These are phyloP conservation scores for Scaptomyza polygonia DNA, from an alignment of 2,888 invertebrate species.

Conservation along the genomic window DNA sequence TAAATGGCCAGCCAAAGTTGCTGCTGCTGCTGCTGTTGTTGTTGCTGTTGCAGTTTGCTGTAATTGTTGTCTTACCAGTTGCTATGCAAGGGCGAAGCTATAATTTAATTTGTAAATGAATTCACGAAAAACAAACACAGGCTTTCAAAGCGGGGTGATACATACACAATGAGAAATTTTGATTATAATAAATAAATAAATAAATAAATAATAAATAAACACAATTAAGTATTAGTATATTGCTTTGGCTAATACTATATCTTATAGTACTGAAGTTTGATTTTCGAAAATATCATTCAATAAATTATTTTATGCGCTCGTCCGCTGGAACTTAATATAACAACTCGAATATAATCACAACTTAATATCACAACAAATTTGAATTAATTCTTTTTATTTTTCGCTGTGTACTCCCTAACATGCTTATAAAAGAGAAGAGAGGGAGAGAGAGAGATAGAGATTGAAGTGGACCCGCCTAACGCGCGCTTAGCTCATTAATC, in stretches of 20 bases:
- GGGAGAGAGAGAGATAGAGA: slow-evolving; percentile 15
- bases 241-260: too few species aligned
- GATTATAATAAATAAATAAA: not conserved
- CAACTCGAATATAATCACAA: not conserved
- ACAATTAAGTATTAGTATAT: too few species aligned
- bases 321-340: not conserved
- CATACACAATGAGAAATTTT: not conserved
- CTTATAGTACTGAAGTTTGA: too few species aligned
- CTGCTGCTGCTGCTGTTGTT: slow-evolving; percentile 18
- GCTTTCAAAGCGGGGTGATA: slow-evolving; percentile 1
- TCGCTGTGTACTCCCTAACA: slow-evolving; percentile 2
- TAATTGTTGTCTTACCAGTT: slow-evolving; percentile 32
- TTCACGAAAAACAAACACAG: slow-evolving; percentile 76
- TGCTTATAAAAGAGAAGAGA: slow-evolving; percentile 6
- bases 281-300: too few species aligned
- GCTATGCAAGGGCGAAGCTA: slow-evolving; percentile 46
- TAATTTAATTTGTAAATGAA: slow-evolving; percentile 78
- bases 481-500: slow-evolving; percentile 71
- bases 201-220: not conserved
- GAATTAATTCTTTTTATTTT: not conserved
- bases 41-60: slow-evolving; percentile 24
- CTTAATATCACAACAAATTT: not conserved
- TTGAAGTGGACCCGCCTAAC: slow-evolving; percentile 59
- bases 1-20: slow-evolving; percentile 64
- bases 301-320: too few species aligned